Percentiles rank a stretch among this genome's conserved stretches.
Conservation (phyloP, 2,113 vertebrate genomes). For the Shinisaurus crocodilurus region DNA sequence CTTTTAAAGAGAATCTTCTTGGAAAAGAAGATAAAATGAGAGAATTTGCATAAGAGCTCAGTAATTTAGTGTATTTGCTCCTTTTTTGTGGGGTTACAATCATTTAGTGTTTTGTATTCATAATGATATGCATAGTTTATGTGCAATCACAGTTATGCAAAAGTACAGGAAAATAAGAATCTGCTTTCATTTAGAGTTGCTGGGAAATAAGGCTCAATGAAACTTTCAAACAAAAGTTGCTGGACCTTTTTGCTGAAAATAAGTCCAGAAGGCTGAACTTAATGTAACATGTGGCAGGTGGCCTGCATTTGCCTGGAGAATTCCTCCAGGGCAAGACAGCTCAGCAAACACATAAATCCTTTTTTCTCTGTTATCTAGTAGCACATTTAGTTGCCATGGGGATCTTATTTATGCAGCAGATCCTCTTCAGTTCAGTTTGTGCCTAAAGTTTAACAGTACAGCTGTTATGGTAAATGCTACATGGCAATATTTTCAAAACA, state of each 20-base stretch:
- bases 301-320: conserved; percentile 89
- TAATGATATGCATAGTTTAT: conserved; percentile 63
- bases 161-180: conserved; percentile 49
- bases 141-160: conserved; percentile 9
- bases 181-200: conserved; percentile 60
- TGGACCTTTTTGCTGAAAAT: conserved; percentile 79
- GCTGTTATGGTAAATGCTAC: conserved; percentile 82
- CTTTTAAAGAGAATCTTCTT: neutral
- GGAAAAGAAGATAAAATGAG: conserved; percentile 5
- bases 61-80: neutral
- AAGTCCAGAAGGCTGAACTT: conserved; percentile 86
- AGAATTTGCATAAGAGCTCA: conserved; percentile 17
- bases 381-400: conserved; percentile 91
- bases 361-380: conserved; percentile 87
- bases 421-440: conserved; percentile 85
- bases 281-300: conserved; percentile 90
- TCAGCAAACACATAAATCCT: conserved; percentile 92
- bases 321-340: conserved; percentile 90
- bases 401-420: conserved; percentile 89
- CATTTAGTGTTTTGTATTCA: conserved; percentile 61
- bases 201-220: conserved; percentile 46
- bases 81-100: neutral
- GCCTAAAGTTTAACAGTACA: conserved; percentile 85
- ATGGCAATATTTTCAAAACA: conserved; percentile 83
- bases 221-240: conserved; percentile 78